Evolutionary conservation across 2,888 invertebrate genomes (phyloP).

Genomic region (Nomada fabriciana): DNA sequence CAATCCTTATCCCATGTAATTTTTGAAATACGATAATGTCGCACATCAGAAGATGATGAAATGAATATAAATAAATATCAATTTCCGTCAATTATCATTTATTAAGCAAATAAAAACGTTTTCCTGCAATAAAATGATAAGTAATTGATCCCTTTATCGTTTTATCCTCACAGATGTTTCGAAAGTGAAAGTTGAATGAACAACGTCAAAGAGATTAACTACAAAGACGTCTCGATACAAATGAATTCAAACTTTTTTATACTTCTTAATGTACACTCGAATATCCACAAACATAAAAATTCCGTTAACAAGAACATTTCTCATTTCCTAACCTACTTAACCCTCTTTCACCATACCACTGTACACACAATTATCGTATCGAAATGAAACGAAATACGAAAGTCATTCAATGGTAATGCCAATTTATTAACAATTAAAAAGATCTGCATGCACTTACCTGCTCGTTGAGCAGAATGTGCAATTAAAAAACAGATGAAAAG

Average conservation of each 20-base stretch:
- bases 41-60: neutral
- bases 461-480: constrained; percentile 61
- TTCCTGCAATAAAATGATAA: neutral
- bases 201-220: neutral
- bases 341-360: constrained; percentile 40
- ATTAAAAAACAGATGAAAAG: constrained; percentile 59
- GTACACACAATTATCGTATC: constrained; percentile 17
- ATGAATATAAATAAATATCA: neutral
- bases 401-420: constrained; percentile 7
- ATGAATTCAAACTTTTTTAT: neutral
- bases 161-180: neutral
- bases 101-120: neutral
- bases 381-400: neutral
- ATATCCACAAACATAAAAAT: constrained; percentile 6
- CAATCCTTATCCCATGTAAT: neutral
- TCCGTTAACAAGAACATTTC: constrained; percentile 39
- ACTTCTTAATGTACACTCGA: constrained; percentile 1
- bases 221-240: neutral
- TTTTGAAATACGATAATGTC: neutral
- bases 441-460: constrained; percentile 60
- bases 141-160: neutral
- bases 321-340: constrained; percentile 63
- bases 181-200: neutral
- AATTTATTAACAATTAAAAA: constrained; percentile 8
- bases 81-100: neutral